Evolutionary conservation across 2,797 vertebrate species (phyloP), one percentile per base, ranked within the genome.

Genomic region (Erethizon dorsatum): DNA sequence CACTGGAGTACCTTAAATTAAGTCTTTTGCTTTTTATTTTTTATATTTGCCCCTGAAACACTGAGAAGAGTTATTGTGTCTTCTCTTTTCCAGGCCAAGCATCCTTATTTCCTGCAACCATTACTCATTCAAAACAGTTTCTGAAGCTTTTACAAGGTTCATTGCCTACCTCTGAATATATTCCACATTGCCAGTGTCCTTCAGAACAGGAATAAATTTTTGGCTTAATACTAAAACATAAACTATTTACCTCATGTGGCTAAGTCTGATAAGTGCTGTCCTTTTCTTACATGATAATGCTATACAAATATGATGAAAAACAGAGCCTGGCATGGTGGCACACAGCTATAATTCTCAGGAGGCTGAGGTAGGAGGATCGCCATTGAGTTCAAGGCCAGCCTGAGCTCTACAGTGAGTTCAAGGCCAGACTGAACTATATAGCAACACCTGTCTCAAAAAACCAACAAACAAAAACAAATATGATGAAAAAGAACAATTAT

Each of bases 31-130:
- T 63, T 9, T 69, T 41, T 50, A 80, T 67, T 56, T 85, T 79
- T 77, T 10, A 7, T 77, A 50, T 87, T 61, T 78, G 20, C 2
- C 87, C 67, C 26, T 83, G 59, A 61, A 95, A 86, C 56, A 80
- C 52, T 91, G 26, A 85, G 71, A 97, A 83, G 37, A 75, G 52
- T n/a, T 20, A 56, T n/a, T 17, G 65, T 59, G 31, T 91, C 57
- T 91, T 87, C 82, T 80, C 83, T 91, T 97, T 93, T 50, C 84
- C 82, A 97, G 50, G 41, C 47, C 78, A 92, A 88, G 41, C 12
- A 94, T 75, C 14, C 31, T 63, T 94, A 84, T 87, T 94, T 95
- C 50, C 65, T 94, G 92, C 65, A 92, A 82, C 15, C 41, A 85
- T 28, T 91, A 71, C 90, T 94, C 67, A 97, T 63, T 78, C 65